phyloP scores from a whole-genome alignment of 2,888 invertebrate species.

The Acanthococcus lagerstroemiae region DNA sequence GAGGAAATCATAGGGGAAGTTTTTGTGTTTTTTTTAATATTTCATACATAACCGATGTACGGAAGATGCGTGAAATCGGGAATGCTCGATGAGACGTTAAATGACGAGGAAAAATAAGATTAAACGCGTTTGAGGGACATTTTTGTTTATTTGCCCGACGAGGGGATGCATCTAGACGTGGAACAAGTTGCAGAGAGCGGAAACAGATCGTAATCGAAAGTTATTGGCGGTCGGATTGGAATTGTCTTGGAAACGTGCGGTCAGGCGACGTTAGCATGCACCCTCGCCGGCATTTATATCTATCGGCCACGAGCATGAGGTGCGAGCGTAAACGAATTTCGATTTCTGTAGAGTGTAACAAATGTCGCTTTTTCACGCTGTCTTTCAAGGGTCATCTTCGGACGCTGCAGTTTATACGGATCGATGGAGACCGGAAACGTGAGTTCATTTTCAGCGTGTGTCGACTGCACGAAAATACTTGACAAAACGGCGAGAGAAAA shows the following conservation, averaged over 20 bases:
- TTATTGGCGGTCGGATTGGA: background rate
- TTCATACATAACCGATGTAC: too few species aligned
- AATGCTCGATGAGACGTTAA: constrained; percentile 4
- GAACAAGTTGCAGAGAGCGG: background rate
- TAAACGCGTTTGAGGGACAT: constrained; percentile 6
- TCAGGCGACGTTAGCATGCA: background rate
- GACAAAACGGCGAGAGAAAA: too few species aligned
- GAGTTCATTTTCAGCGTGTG: too few species aligned
- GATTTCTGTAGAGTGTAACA: background rate
- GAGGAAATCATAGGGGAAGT: too few species aligned
- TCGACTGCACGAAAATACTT: too few species aligned
- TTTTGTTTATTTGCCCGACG: background rate
- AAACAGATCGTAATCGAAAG: constrained; percentile 2
- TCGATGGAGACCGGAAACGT: background rate
- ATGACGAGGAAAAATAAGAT: constrained; percentile 1
- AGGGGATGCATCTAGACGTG: too few species aligned
- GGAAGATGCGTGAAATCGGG: background rate
- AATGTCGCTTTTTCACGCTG: background rate
- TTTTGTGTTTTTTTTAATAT: too few species aligned
- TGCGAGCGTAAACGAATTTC: background rate
- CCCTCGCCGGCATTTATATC: too few species aligned
- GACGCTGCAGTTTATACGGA: background rate
- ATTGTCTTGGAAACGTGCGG: constrained; percentile 1
- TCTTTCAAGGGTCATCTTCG: background rate
- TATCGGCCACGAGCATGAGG: background rate